Percentiles rank a stretch among this genome's conserved stretches.
Conservation (phyloP, 2,113 vertebrate species). For the Solenodon paradoxus region DNA sequence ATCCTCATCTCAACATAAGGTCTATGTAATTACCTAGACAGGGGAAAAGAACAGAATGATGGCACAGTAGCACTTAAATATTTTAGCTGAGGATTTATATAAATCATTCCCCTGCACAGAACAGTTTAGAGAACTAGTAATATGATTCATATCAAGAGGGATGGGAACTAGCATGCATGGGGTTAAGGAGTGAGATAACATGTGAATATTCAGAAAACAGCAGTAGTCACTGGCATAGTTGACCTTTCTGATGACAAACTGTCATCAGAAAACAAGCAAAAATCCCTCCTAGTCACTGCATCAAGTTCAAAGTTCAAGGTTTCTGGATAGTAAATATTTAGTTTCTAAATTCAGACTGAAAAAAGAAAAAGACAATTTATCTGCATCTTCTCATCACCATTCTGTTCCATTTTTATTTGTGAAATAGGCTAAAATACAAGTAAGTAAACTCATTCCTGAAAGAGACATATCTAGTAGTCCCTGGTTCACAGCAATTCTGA, state of each 20-base stretch:
- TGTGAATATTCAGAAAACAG: not conserved
- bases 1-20: not conserved
- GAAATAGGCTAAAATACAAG: not conserved
- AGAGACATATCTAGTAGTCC: not conserved
- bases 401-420: not conserved
- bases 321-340: not conserved
- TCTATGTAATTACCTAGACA: not conserved
- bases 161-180: not conserved
- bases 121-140: not conserved
- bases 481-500: not conserved
- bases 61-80: not conserved
- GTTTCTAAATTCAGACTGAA: not conserved
- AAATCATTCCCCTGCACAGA: not conserved
- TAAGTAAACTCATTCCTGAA: not conserved
- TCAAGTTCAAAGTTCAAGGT: not conserved
- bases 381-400: not conserved
- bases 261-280: not conserved
- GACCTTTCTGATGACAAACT: not conserved
- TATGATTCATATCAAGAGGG: not conserved
- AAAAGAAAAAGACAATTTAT: not conserved
- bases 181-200: no score
- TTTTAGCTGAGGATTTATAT: not conserved
- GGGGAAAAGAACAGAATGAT: not conserved
- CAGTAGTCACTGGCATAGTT: not conserved
- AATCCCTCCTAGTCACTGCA: not conserved